Evolutionary conservation across 2,797 vertebrate species (phyloP).

Genomic region (Somateria mollissima): DNA sequence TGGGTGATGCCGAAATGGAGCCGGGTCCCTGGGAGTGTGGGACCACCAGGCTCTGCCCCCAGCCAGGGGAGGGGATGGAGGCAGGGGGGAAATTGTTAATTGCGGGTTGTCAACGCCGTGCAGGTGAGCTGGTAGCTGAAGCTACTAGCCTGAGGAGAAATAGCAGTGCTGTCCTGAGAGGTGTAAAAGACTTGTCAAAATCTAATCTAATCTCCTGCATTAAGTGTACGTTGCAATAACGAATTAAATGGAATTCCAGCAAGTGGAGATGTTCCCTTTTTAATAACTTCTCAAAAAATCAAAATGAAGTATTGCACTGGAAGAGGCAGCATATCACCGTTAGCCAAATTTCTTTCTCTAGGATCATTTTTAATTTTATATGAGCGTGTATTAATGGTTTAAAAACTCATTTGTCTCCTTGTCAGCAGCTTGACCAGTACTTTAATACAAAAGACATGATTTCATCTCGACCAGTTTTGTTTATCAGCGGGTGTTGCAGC

Average conservation of each 20-base stretch:
- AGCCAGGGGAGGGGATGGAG: background rate
- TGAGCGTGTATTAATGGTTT: conserved; percentile 11
- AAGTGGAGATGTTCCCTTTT: conserved; percentile 10
- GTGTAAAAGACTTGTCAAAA: conserved; percentile 44
- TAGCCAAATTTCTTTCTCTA: conserved; percentile 25
- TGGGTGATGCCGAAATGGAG: background rate
- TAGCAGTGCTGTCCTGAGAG: background rate
- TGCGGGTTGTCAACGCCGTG: background rate
- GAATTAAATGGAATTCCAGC: conserved; percentile 29
- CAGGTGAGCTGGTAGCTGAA: conserved; percentile 31
- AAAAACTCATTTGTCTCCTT: conserved; percentile 54
- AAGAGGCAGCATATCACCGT: background rate
- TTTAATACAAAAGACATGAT: background rate
- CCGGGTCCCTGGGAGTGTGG: background rate
- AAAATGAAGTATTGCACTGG: background rate
- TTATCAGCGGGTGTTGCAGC: conserved; percentile 14
- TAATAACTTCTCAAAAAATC: conserved; percentile 42
- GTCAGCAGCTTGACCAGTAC: conserved; percentile 39
- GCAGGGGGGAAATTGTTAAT: background rate
- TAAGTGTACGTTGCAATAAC: conserved; percentile 25
- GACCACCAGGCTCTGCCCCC: background rate
- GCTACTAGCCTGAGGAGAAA: conserved; percentile 27
- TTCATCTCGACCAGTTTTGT: background rate
- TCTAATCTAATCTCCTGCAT: conserved; percentile 22
- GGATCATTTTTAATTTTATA: conserved; percentile 4